A percentile compares a stretch with the other conserved stretches of the same genome.
phyloP scores from a whole-genome alignment of 2,888 invertebrate species.

The Acanthosepion esculentum region DNA sequence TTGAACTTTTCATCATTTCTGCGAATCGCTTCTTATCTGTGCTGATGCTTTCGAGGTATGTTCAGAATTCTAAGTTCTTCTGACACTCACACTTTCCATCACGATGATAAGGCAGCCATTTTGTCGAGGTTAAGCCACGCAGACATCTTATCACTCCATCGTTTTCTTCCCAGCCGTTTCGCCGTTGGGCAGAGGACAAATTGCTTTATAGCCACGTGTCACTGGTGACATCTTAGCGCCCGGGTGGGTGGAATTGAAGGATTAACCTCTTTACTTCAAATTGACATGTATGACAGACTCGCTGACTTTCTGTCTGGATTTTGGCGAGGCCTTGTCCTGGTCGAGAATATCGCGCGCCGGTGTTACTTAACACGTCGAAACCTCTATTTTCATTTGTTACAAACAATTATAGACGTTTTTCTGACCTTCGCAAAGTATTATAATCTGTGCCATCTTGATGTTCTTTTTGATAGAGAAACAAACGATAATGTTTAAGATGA shows the following conservation, averaged over 20 bases:
- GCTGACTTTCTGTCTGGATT: constrained; percentile 8
- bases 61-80: neutral
- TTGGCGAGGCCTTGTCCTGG: neutral
- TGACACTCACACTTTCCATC: neutral
- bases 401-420: neutral
- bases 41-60: neutral
- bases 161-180: neutral
- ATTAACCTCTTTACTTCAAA: constrained; percentile 33
- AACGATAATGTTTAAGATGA: no score
- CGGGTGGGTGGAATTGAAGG: neutral
- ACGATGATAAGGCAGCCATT: neutral
- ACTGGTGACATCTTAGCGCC: neutral
- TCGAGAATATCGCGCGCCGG: neutral
- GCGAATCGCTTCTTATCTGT: no score
- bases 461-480: no score
- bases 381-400: neutral
- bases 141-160: neutral
- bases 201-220: constrained; percentile 13
- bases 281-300: neutral
- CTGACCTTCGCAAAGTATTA: neutral
- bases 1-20: no score
- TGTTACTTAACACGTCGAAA: neutral
- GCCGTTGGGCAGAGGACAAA: constrained; percentile 5
- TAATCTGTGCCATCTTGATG: neutral
- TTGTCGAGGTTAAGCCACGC: neutral